A percentile compares a stretch with the other conserved stretches of the same genome.
These are phyloP conservation scores for Zaprionus lachaisei DNA, from an alignment of 1,140 invertebrate genomes.

Conservation along the genomic window DNA sequence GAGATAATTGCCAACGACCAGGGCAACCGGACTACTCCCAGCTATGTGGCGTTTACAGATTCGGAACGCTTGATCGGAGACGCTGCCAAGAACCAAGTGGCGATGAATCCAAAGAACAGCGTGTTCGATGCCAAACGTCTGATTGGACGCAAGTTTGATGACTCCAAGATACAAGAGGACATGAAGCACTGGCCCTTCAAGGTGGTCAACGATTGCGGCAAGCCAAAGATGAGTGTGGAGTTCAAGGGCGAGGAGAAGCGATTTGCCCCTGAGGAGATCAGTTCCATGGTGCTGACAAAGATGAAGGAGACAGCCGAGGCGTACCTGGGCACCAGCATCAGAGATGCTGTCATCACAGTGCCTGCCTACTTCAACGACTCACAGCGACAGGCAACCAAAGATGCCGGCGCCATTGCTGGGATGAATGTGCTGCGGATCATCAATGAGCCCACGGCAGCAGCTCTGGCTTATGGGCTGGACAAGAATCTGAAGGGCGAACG, in stretches of 20 bases:
- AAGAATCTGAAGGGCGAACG: slow-evolving; percentile 91
- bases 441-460: slow-evolving; percentile 90
- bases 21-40: slow-evolving; percentile 95
- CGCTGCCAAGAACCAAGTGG: slow-evolving; percentile 89
- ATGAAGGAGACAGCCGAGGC: slow-evolving; percentile 93
- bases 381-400: slow-evolving; percentile 88
- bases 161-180: slow-evolving; percentile 89
- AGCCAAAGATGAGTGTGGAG: slow-evolving; percentile 89
- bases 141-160: slow-evolving; percentile 88
- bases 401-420: slow-evolving; percentile 88
- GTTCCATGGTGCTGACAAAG: slow-evolving; percentile 91
- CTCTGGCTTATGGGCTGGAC: slow-evolving; percentile 90
- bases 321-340: slow-evolving; percentile 89
- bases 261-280: slow-evolving; percentile 91
- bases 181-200: slow-evolving; percentile 92
- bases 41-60: slow-evolving; percentile 96
- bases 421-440: slow-evolving; percentile 89
- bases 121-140: slow-evolving; percentile 90
- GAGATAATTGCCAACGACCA: slow-evolving; percentile 97
- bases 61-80: slow-evolving; percentile 95
- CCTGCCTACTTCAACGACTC: slow-evolving; percentile 88
- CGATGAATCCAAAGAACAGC: slow-evolving; percentile 93
- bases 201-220: slow-evolving; percentile 87
- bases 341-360: slow-evolving; percentile 87
- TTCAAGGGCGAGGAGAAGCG: slow-evolving; percentile 90